These are phyloP conservation scores for Corvus moneduloides DNA, from an alignment of 2,113 vertebrate species.

Conservation along the genomic window DNA sequence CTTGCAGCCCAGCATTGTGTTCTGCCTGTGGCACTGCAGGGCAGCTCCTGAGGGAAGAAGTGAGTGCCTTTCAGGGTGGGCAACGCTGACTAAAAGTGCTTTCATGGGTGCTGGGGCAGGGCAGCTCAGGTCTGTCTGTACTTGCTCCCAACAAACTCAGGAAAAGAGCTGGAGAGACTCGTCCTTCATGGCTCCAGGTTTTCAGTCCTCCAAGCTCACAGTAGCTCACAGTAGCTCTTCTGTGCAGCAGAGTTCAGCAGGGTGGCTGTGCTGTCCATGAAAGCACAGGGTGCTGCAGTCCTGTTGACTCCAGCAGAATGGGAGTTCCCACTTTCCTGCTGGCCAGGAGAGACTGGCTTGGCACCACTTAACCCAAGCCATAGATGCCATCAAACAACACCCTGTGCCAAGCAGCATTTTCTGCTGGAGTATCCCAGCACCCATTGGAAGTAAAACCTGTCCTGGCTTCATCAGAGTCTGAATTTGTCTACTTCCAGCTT, in stretches of 20 bases:
- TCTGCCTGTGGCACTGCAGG: background rate
- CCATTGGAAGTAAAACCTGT: background rate
- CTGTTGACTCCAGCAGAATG: background rate
- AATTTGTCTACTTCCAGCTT: background rate
- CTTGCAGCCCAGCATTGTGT: accelerated
- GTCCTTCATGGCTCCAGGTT: background rate
- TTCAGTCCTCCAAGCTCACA: background rate
- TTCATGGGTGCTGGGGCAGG: background rate
- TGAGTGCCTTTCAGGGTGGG: background rate
- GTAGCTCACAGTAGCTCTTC: background rate
- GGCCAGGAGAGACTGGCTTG: background rate
- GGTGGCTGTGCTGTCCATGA: background rate
- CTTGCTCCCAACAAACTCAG: background rate
- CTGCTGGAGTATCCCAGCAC: background rate
- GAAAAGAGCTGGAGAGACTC: background rate
- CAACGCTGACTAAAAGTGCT: background rate
- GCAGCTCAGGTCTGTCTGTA: background rate
- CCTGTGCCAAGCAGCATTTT: background rate
- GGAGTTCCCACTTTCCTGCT: background rate
- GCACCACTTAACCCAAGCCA: background rate
- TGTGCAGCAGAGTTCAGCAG: background rate
- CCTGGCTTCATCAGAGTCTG: background rate
- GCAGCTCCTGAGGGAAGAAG: background rate
- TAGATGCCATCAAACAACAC: background rate
- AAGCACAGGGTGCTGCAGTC: background rate